phyloP scores from a whole-genome alignment of 2,113 vertebrate genomes.

The Channa argus region DNA sequence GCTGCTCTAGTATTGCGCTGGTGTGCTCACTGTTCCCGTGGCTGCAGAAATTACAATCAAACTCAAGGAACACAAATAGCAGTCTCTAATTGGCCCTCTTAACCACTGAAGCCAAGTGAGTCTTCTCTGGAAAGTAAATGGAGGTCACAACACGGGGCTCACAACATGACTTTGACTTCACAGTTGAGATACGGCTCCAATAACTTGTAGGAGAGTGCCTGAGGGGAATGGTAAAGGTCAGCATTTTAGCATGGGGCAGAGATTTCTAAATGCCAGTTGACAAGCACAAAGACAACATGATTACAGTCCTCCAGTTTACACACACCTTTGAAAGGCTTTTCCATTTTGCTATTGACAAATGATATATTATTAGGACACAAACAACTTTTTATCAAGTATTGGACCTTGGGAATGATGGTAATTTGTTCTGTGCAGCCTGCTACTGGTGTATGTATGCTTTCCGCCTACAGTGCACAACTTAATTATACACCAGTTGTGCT shows the following conservation, averaged over 20 bases:
- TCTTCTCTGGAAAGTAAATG: constrained; percentile 77
- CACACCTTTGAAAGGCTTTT: constrained; percentile 57
- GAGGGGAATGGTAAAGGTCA: constrained; percentile 75
- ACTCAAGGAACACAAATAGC: constrained; percentile 67
- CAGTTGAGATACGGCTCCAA: constrained; percentile 79
- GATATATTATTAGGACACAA: constrained; percentile 60
- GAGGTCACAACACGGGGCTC: constrained; percentile 77
- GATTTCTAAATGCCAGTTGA: constrained; percentile 80
- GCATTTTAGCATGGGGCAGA: constrained; percentile 69
- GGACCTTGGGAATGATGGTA: constrained; percentile 62
- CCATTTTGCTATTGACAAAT: constrained; percentile 67
- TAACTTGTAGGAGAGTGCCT: constrained; percentile 69
- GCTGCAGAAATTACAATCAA: constrained; percentile 75
- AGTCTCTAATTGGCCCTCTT: constrained; percentile 81
- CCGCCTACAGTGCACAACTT: constrained; percentile 70
- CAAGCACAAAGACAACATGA: constrained; percentile 75
- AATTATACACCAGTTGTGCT: constrained; percentile 72
- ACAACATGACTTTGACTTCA: constrained; percentile 74
- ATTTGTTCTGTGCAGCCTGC: constrained; percentile 64
- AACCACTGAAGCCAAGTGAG: constrained; percentile 73
- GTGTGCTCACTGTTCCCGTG: constrained; percentile 9
- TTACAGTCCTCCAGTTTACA: constrained; percentile 57
- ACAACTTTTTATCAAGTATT: constrained; percentile 62
- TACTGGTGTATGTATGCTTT: constrained; percentile 50
- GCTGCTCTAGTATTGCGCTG: constrained; percentile 28